Conservation (phyloP, 2,888 invertebrate genomes). For the Eupithecia inturbata region DNA sequence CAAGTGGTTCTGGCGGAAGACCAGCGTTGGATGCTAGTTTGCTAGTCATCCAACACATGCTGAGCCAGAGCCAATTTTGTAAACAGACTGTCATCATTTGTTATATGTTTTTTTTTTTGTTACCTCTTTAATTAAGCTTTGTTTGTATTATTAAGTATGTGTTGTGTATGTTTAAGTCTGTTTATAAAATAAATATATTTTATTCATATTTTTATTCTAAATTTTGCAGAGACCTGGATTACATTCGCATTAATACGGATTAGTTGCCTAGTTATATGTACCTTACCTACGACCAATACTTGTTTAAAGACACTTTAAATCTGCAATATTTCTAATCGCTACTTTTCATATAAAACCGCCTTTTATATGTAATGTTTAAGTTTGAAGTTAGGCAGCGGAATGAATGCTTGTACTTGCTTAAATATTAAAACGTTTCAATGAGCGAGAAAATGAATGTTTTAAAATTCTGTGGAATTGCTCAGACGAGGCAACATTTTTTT, state of each 20-base stretch:
- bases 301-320: background rate
- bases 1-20: too few relatives aligned
- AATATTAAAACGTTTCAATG: slow-evolving; percentile 12
- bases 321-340: background rate
- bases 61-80: too few relatives aligned
- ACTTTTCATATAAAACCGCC: background rate
- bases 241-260: background rate
- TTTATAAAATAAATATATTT: too few relatives aligned
- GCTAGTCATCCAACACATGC: too few relatives aligned
- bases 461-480: slow-evolving; percentile 8
- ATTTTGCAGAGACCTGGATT: background rate
- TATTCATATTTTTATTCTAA: too few relatives aligned
- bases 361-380: slow-evolving; percentile 25
- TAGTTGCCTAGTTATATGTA: background rate
- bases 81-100: too few relatives aligned
- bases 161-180: too few relatives aligned
- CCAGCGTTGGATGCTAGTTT: too few relatives aligned
- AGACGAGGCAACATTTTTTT: background rate
- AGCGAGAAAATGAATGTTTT: slow-evolving; percentile 6
- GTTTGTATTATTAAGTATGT: too few relatives aligned
- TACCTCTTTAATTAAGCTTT: too few relatives aligned
- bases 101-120: too few relatives aligned
- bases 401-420: slow-evolving; percentile 3
- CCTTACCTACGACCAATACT: background rate
- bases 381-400: slow-evolving; percentile 5